Percentiles rank a stretch among this genome's conserved stretches.
Conservation (phyloP, 2,113 vertebrate species). For the Apodemus sylvaticus region DNA sequence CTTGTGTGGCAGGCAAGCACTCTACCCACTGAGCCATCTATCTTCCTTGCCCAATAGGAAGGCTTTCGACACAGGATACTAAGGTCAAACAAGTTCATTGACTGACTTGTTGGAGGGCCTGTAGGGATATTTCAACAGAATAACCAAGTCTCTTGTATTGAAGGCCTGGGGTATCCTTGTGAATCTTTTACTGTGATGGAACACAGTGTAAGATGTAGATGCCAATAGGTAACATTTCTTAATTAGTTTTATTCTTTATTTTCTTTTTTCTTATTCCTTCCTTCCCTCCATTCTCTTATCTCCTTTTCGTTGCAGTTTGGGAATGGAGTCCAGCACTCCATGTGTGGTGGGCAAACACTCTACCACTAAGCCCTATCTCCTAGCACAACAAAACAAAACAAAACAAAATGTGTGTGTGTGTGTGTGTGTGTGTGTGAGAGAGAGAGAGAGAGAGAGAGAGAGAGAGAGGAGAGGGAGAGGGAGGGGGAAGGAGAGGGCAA, state of each 20-base stretch:
- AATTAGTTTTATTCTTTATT: too few species aligned
- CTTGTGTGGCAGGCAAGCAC: background rate
- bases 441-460: too few species aligned
- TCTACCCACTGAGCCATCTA: background rate
- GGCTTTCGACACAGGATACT: background rate
- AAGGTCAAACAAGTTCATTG: background rate
- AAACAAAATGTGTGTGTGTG: background rate
- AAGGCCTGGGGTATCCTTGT: background rate
- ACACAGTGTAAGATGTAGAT: background rate
- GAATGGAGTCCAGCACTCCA: background rate
- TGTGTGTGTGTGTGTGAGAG: background rate
- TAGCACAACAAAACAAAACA: background rate
- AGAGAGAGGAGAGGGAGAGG: too few species aligned
- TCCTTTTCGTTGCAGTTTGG: background rate
- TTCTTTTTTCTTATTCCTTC: background rate
- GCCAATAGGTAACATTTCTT: background rate
- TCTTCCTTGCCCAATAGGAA: background rate
- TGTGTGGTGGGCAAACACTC: background rate
- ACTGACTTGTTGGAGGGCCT: background rate
- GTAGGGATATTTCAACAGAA: accelerated
- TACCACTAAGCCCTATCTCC: background rate
- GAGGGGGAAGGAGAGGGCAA: too few species aligned
- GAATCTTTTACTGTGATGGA: background rate
- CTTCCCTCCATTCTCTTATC: too few species aligned
- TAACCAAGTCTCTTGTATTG: background rate